Base-by-base conservation (phyloP, 2,113 vertebrate genomes). In the Thunnus maccoyii region DNA sequence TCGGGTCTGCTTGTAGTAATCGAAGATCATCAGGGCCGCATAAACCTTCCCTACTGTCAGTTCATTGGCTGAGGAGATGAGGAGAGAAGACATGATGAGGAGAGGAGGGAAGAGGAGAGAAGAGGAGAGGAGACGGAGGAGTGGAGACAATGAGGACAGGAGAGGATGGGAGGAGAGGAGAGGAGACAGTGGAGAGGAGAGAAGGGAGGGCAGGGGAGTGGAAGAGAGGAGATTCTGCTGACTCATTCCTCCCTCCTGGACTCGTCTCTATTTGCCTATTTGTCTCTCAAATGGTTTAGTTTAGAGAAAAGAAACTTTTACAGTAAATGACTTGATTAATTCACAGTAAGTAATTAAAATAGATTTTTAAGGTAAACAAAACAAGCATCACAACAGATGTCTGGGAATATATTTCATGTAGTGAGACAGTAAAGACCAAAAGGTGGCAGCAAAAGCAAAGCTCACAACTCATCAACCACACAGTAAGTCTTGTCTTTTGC, bases 11-110 rank as follows among this genome's bases (percentile, higher is more conserved):
- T 99, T 99, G 93, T 99, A 99, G 95, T 97, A 99, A 93, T 99
- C 98, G 2, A 97, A 99, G 89, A 99, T 99, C 98, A 99, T 99
- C 27, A 97, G 95, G 0, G 98, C 98, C 0, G 98, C 98, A 0
- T 99, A 99, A 56, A 99, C 97, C 56, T 99, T 99, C 67, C 98
- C 98, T 83, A 99, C 98, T 0, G 98, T 99, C 94, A 99, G 95
- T 92, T 99, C 98, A 12, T 98, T 97, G 0, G 97, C 98, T 99
- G 36, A 41, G 36, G 36, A 41, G 1, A 9, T 41, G 36, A 41
- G 36, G 36, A 41, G 36, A 41, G 36, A 41, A 41, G 36, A 41
- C 36, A 41, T 8, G 36, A 9, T 41, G 36, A 67, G 2, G 85
- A 20, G 56, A 65, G 57, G 41, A 71, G 9, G 73, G 15, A 60